phyloP scores from a whole-genome alignment of 2,888 invertebrate genomes.

The Odontothrips loti region DNA sequence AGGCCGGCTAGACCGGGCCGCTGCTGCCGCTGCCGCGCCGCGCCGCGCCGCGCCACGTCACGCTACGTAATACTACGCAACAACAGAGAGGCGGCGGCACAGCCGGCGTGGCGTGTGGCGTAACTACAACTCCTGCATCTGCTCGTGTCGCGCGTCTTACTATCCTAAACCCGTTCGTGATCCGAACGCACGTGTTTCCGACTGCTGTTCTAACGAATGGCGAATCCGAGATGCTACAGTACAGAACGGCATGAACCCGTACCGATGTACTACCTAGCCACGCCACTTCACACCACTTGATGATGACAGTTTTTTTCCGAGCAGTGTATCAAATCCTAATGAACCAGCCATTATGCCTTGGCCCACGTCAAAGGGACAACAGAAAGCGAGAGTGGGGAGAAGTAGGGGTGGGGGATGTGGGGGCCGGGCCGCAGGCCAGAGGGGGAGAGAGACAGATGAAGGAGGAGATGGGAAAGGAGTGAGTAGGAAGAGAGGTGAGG shows the following conservation, averaged over 20 bases:
- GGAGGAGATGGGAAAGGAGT: neutral
- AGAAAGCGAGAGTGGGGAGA: constrained; percentile 10
- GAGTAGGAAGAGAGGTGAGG: neutral
- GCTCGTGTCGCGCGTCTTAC: too few relatives aligned
- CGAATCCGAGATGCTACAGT: too few relatives aligned
- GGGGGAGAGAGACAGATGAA: too few relatives aligned
- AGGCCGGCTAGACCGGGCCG: neutral
- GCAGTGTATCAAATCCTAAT: constrained; percentile 16
- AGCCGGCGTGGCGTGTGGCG: neutral
- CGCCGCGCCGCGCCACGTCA: neutral
- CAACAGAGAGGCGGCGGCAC: neutral
- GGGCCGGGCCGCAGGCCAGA: neutral
- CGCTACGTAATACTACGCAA: neutral
- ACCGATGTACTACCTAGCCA: too few relatives aligned
- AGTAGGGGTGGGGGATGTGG: neutral
- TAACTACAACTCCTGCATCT: too few relatives aligned
- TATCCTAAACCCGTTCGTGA: too few relatives aligned
- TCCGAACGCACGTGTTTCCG: too few relatives aligned
- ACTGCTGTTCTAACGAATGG: too few relatives aligned
- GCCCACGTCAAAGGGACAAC: constrained; percentile 11
- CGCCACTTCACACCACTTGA: too few relatives aligned
- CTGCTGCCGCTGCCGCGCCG: neutral
- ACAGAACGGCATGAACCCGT: too few relatives aligned
- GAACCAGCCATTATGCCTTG: constrained; percentile 9
- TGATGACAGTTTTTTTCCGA: neutral